Base-by-base conservation (phyloP, 2,888 invertebrate species). In the Andrena camellia region DNA sequence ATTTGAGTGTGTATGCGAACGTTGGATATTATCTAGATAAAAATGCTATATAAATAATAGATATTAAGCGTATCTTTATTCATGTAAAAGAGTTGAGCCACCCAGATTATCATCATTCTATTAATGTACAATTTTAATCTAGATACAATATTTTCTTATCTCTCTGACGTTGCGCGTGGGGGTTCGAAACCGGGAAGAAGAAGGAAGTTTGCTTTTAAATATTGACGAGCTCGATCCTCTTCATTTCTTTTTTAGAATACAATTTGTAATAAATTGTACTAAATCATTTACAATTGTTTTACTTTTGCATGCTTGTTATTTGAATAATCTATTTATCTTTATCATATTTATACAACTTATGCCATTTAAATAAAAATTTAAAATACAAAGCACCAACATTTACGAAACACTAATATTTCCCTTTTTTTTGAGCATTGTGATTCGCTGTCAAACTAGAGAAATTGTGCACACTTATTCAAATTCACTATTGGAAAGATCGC, bases 201-300 rank as follows among this genome's bases (percentile, higher is more conserved):
- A 42, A 5, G 42, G 42, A 42, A 42, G 42, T 42, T 42, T 42
- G 13, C 42, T 42, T 42, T 33, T 62, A 54, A 2, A 50, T 50
- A 48, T 33, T 23, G 31, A 69, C 69, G 23, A 68, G 3, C 42
- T 13, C 3, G 42, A 13, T 42, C 3, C 13, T 13, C 42, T 23
- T 10, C 26, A 8, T 10, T 2, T 20, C n/a, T 5, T 13, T 26
- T 29, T 6, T 23, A 10, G 20, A 8, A 23, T 35, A 8, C 17
- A 63, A 62, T 48, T 33, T 33, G 10, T 23, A 29, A 71, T 50
- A 71, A 2, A 10, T 63, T 31, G 2, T 63, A n/a, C 3, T 64
- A 48, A 64, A 26, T 10, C 4, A 13, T 10, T 57, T 57, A 23
- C 57, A 57, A 17, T 17, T 42, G 26, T 26, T 10, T 57, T 3